Evolutionary conservation across 2,888 invertebrate genomes (phyloP).

Genomic region (Andrena haemorrhoa): DNA sequence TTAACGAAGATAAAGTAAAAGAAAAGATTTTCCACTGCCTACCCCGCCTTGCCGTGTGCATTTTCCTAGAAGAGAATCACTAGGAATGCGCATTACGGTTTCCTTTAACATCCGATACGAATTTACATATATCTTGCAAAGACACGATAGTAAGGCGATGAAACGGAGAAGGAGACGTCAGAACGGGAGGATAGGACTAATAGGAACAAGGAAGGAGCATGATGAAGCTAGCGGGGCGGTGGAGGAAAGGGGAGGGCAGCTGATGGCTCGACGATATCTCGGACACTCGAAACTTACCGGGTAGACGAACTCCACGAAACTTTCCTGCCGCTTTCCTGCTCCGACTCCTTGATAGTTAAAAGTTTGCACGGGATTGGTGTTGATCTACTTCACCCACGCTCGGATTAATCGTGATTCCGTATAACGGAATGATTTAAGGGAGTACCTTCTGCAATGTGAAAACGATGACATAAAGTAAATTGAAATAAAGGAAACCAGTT

Average conservation of each 20-base stretch:
- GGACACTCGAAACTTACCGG: constrained; percentile 73
- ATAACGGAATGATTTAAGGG: constrained; percentile 68
- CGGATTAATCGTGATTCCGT: constrained; percentile 73
- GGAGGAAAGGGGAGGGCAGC: constrained; percentile 46
- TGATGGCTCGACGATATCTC: constrained; percentile 73
- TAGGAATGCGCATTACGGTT: constrained; percentile 73
- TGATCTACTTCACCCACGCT: constrained; percentile 73
- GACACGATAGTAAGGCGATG: constrained; percentile 38
- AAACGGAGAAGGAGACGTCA: constrained; percentile 22
- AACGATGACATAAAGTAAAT: constrained; percentile 69
- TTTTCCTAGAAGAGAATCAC: constrained; percentile 46
- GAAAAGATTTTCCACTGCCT: no score
- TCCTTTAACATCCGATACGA: constrained; percentile 71
- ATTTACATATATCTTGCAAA: constrained; percentile 68
- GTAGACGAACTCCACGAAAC: constrained; percentile 70
- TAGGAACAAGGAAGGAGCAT: background rate
- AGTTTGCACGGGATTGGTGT: constrained; percentile 69
- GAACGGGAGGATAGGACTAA: constrained; percentile 2
- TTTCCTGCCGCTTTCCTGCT: constrained; percentile 70
- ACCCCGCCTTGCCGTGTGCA: constrained; percentile 5
- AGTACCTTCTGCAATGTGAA: constrained; percentile 62
- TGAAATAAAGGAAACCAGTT: constrained; percentile 59
- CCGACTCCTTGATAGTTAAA: constrained; percentile 72
- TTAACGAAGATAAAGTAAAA: no score
- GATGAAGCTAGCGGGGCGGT: background rate